These are phyloP conservation scores for Musca vetustissima DNA, from an alignment of 1,140 invertebrate genomes.

Conservation along the genomic window DNA sequence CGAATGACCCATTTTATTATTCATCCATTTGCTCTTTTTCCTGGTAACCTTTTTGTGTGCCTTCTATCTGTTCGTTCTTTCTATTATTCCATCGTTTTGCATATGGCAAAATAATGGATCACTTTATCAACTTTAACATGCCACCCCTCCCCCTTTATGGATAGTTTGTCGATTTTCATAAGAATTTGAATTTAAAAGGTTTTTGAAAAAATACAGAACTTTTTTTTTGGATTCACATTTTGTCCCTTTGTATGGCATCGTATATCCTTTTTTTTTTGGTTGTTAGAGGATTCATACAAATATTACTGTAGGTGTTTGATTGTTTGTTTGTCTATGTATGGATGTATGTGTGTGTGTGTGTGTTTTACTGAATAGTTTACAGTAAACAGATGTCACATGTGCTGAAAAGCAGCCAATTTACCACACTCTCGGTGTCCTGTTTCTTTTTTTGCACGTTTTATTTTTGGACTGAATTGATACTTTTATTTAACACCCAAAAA, in stretches of 20 bases:
- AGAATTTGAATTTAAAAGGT: neutral
- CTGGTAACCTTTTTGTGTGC: too few species aligned
- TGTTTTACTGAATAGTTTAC: neutral
- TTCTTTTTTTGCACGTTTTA: neutral
- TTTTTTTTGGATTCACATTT: too few species aligned
- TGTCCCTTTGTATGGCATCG: too few species aligned
- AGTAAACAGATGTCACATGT: conserved; percentile 53
- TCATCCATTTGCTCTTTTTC: too few species aligned
- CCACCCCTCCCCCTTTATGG: too few species aligned
- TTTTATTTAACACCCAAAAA: conserved; percentile 1
- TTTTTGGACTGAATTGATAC: neutral
- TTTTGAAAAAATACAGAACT: neutral
- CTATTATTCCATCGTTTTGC: too few species aligned
- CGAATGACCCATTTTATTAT: too few species aligned
- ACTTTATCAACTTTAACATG: too few species aligned
- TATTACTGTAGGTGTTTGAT: neutral
- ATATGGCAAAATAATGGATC: too few species aligned
- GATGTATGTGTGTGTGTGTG: neutral
- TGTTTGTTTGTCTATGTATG: neutral
- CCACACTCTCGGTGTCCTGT: conserved; percentile 2
- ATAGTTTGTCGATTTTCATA: too few species aligned
- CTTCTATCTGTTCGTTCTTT: too few species aligned
- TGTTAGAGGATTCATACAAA: neutral
- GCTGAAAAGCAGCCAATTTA: conserved; percentile 56
- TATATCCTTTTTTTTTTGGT: neutral